Base-by-base conservation (phyloP, 2,113 vertebrate genomes). In the Hypocryptadius cinnamomeus region DNA sequence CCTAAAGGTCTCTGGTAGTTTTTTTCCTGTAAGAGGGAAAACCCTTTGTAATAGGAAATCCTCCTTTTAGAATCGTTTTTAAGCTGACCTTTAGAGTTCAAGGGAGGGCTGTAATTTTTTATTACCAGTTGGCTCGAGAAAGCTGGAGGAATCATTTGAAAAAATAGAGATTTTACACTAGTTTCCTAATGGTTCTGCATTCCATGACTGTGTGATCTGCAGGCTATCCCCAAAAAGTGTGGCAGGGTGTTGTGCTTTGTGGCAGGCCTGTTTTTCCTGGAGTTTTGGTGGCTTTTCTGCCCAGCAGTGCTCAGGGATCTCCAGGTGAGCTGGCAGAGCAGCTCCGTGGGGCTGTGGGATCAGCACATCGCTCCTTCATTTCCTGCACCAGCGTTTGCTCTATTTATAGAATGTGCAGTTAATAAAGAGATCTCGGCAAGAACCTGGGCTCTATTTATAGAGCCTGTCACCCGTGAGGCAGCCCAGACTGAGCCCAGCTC, bases 361-460 rank as follows among this genome's bases (percentile, higher is more conserved):
- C 70, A 85, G 82, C 74, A 35, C 53, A 15, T 47, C 0, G 0
- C 71, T 70, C 63, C 79, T 73, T 90, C 95, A 81, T 89, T 89
- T 95, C 93, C 94, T 87, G 79, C 82, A 20, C 24, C 25, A 92
- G 66, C 0, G 0, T 27, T 59, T 56, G 87, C 76, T n/a, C 85
- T 87, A 87, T 93, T 96, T 93, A 92, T 94, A 66, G 93, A 21
- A 19, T 4, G 3, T 78, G 80, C 74, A 2, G 60, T 60, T 95
- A 71, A 87, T 87, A 94, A 85, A 77, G 81, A 25, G 24, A 2
- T 69, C 85, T 80, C 93, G 71, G 94, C 68, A 23, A 56, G 68
- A 80, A 66, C 96, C 91, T 90, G 94, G 3, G 1, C 16, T 39
- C 94, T 95, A 73, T 94, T 89, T 89, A 77, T 96, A 80, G 91